Evolutionary conservation across 2,113 vertebrate species (phyloP).

Genomic region (Eulemur macaco): DNA sequence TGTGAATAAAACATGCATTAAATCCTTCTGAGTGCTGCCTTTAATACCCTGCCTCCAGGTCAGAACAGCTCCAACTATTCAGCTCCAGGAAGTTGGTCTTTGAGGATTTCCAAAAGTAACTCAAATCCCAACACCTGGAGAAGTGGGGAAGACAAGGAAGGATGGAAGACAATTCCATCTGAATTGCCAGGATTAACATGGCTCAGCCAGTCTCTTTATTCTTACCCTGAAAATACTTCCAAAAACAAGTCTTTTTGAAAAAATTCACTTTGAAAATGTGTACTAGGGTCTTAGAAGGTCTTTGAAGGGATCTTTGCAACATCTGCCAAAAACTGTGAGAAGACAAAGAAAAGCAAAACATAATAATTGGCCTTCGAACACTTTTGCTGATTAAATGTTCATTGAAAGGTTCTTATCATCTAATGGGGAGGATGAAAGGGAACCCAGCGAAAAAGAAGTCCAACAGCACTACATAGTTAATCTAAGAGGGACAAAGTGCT

Average conservation of each 20-base stretch:
- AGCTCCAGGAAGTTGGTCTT: neutral
- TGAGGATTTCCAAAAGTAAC: neutral
- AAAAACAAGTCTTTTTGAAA: neutral
- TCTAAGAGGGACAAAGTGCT: neutral
- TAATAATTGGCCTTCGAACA: neutral
- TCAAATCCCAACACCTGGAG: neutral
- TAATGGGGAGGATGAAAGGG: fast-evolving
- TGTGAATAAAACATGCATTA: neutral
- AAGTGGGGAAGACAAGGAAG: neutral
- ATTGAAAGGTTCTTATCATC: neutral
- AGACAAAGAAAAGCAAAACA: slow-evolving; percentile 9
- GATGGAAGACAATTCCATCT: neutral
- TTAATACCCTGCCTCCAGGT: neutral
- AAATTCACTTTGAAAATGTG: neutral
- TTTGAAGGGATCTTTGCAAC: neutral
- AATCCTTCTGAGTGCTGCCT: neutral
- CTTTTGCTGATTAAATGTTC: neutral
- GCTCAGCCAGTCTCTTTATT: neutral
- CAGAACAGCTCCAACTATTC: neutral
- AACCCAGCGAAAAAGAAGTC: neutral
- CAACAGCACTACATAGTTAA: neutral
- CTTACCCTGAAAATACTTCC: neutral
- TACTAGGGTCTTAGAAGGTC: neutral
- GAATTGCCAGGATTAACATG: neutral
- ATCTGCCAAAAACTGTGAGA: neutral